Evolutionary conservation across 2,113 vertebrate species (phyloP).

Genomic region (Poeciliopsis turrubarensis): DNA sequence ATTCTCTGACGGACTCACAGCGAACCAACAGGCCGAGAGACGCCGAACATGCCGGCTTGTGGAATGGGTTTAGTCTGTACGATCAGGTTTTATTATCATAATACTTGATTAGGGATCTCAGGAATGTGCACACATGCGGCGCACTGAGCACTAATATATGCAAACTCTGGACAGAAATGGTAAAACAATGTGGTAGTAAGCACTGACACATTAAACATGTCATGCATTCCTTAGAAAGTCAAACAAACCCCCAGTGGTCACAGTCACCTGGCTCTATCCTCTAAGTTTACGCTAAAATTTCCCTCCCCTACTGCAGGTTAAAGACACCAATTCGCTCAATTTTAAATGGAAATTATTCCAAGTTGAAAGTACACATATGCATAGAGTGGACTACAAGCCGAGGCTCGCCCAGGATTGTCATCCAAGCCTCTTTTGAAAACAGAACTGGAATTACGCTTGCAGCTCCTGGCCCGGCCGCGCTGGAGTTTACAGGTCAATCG

Average conservation of each 20-base stretch:
- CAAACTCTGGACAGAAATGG: conserved; percentile 4
- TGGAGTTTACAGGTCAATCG: conserved; percentile 40
- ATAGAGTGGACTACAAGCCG: background rate
- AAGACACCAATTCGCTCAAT: no score
- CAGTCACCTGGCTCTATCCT: background rate
- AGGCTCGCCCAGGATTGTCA: background rate
- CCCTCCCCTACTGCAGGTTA: background rate
- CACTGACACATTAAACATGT: conserved; percentile 50
- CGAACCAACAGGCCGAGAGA: conserved; percentile 48
- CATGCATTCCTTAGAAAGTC: conserved; percentile 1
- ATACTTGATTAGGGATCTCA: conserved; percentile 48
- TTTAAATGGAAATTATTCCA: background rate
- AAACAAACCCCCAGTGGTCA: conserved; percentile 1
- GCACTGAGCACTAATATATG: conserved; percentile 22
- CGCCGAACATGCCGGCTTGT: conserved; percentile 42
- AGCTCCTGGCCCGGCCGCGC: conserved; percentile 49
- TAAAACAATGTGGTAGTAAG: conserved; percentile 10
- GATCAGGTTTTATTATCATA: conserved; percentile 68
- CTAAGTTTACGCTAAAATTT: background rate
- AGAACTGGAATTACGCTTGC: conserved; percentile 34
- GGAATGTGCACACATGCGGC: conserved; percentile 69
- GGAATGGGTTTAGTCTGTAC: conserved; percentile 47
- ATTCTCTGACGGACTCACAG: conserved; percentile 35
- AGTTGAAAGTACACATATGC: background rate
- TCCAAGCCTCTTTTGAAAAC: conserved; percentile 21